Evolutionary conservation across 37 sponge, comb jelly and placozoan genomes (phyloP).

Genomic region (Haliclona indistincta): DNA sequence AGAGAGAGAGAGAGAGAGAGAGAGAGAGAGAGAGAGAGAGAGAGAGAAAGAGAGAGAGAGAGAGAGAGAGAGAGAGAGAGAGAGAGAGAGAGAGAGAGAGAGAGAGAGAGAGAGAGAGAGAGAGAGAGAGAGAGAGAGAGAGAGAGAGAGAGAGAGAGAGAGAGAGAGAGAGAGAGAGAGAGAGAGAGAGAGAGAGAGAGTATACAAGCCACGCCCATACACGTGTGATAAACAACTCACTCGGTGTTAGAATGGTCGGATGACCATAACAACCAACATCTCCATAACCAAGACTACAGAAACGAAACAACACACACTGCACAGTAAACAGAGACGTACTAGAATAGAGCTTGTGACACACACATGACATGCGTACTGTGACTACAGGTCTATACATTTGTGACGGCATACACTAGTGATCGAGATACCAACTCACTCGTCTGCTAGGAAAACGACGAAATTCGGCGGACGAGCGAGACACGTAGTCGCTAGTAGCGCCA

Average conservation of each 20-base stretch:
- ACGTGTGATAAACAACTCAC: conserved; percentile 20
- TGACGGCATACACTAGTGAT: not conserved
- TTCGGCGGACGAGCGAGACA: conserved; percentile 32
- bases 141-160: conserved; percentile 28
- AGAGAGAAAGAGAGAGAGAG: not conserved
- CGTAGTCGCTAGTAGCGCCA: too few relatives aligned
- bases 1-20: not conserved
- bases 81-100: conserved; percentile 3
- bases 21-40: not conserved
- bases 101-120: conserved; percentile 3
- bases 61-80: conserved; percentile 24
- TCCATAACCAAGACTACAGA: conserved; percentile 48
- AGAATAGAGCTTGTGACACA: not conserved
- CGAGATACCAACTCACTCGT: conserved; percentile 32
- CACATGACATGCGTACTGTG: not conserved
- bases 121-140: conserved; percentile 22
- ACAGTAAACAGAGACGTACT: not conserved
- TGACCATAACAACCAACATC: conserved; percentile 55
- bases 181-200: conserved; percentile 39
- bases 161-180: conserved; percentile 24
- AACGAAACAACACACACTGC: not conserved
- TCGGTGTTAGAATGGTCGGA: conserved; percentile 52
- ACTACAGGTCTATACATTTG: not conserved
- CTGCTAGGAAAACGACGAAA: conserved; percentile 48
- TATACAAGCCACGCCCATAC: not conserved